Evolutionary conservation across 1,140 invertebrate species (phyloP).

Genomic region (Lasioglossum albipes): DNA sequence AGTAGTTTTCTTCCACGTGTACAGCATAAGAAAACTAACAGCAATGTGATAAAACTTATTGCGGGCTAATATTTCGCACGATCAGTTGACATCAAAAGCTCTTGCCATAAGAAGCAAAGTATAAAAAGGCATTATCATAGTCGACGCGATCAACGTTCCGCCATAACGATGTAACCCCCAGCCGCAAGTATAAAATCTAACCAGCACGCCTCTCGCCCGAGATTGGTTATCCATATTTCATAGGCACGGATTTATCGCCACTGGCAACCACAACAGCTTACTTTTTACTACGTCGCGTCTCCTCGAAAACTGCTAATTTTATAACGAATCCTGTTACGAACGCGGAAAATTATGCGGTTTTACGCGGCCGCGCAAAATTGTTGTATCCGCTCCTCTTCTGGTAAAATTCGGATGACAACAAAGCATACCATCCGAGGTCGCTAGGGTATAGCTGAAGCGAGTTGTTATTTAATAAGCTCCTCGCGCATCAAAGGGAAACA

Average conservation of each 20-base stretch:
- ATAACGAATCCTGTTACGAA: conserved; percentile 24
- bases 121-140: neutral
- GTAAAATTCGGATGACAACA: neutral
- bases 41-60: no score
- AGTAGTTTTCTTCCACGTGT: no score
- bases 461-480: neutral
- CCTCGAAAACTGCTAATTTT: conserved; percentile 29
- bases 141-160: conserved; percentile 6
- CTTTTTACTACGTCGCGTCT: conserved; percentile 2
- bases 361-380: neutral
- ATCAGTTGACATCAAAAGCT: no score
- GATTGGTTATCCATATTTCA: conserved; percentile 46
- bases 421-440: neutral
- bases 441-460: no score
- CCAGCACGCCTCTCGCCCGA: conserved; percentile 17
- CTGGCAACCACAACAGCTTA: neutral
- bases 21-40: no score
- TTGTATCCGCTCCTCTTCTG: neutral
- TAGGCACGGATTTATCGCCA: neutral
- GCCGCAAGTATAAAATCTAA: conserved; percentile 37
- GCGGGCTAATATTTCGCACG: no score
- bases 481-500: no score
- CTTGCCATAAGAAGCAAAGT: no score
- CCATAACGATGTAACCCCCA: conserved; percentile 6
- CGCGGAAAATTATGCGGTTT: neutral